A percentile compares a stretch with the other conserved stretches of the same genome.
These are phyloP conservation scores for Malachius bipustulatus DNA, from an alignment of 2,888 invertebrate genomes.

Conservation along the genomic window DNA sequence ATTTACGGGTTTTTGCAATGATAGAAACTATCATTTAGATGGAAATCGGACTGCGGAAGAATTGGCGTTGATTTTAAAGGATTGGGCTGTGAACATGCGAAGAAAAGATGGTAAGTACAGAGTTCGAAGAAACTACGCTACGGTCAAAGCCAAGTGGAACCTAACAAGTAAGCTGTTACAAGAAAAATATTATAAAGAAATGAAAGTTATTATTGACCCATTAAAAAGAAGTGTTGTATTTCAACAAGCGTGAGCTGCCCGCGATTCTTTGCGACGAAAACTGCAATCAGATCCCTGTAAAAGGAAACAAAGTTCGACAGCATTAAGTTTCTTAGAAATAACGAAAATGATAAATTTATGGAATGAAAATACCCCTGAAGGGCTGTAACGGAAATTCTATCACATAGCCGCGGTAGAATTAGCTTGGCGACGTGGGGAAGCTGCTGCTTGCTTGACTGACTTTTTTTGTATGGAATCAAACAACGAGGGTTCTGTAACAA, in stretches of 20 bases:
- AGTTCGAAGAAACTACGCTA: slow-evolving; percentile 16
- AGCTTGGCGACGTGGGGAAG: slow-evolving; percentile 16
- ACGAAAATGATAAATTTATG: slow-evolving; percentile 7
- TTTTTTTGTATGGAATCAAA: neutral
- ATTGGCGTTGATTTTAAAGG: slow-evolving; percentile 12
- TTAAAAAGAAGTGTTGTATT: slow-evolving; percentile 11
- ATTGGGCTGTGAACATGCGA: slow-evolving; percentile 19
- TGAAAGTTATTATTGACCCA: slow-evolving; percentile 15
- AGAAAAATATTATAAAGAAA: slow-evolving; percentile 17
- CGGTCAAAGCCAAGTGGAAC: slow-evolving; percentile 18
- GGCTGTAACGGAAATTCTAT: slow-evolving; percentile 5
- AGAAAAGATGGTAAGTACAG: slow-evolving; percentile 15
- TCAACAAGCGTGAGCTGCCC: slow-evolving; percentile 6
- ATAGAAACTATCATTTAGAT: slow-evolving; percentile 8
- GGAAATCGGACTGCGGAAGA: slow-evolving; percentile 8
- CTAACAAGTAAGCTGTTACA: slow-evolving; percentile 15
- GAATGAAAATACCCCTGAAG: slow-evolving; percentile 9
- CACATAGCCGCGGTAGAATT: slow-evolving; percentile 8
- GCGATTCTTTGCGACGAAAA: slow-evolving; percentile 7
- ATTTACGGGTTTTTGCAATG: slow-evolving; percentile 8
- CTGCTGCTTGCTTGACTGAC: slow-evolving; percentile 5
- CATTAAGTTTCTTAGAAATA: slow-evolving; percentile 8
- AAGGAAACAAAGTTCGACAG: slow-evolving; percentile 9
- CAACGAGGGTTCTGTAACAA: slow-evolving; percentile 12
- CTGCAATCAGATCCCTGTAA: slow-evolving; percentile 7